These are phyloP conservation scores for Bradypodion pumilum DNA, from an alignment of 2,797 vertebrate genomes.

Conservation along the genomic window DNA sequence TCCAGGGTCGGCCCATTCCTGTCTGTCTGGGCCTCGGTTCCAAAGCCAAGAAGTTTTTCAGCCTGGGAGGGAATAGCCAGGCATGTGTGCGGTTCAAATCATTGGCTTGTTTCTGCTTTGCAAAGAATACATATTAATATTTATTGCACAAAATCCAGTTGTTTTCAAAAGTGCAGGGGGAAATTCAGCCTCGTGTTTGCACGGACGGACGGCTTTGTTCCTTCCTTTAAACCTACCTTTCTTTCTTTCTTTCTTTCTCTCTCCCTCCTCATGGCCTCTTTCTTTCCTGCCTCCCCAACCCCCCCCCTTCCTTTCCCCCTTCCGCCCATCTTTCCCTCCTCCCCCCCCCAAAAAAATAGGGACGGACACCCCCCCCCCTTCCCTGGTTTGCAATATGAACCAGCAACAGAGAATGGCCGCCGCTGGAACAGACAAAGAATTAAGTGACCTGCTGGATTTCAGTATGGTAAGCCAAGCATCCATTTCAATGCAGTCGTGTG, in stretches of 20 bases:
- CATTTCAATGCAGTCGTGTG: too few species aligned
- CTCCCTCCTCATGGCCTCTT: neutral
- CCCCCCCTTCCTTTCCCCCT: neutral
- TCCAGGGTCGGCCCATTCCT: too few species aligned
- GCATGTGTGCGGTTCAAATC: slow-evolving; percentile 57
- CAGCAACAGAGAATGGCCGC: slow-evolving; percentile 96
- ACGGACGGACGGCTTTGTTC: neutral
- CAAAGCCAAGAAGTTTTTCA: slow-evolving; percentile 32
- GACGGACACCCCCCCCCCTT: slow-evolving; percentile 47
- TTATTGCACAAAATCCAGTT: too few species aligned
- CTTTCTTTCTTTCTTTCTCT: neutral
- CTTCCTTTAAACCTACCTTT: neutral
- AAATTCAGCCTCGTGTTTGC: too few species aligned
- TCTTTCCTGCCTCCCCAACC: neutral
- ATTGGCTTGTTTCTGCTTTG: slow-evolving; percentile 76
- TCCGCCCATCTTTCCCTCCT: neutral
- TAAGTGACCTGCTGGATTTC: slow-evolving; percentile 99
- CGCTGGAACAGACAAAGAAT: slow-evolving; percentile 99
- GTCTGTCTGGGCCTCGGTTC: neutral
- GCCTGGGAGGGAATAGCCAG: neutral
- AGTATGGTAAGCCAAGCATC: slow-evolving; percentile 89
- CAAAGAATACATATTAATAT: too few species aligned
- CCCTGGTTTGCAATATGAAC: slow-evolving; percentile 75
- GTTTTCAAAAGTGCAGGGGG: too few species aligned
- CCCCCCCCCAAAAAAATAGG: slow-evolving; percentile 53